Base-by-base conservation (phyloP, 2,113 vertebrate species). In the Percina caprodes region DNA sequence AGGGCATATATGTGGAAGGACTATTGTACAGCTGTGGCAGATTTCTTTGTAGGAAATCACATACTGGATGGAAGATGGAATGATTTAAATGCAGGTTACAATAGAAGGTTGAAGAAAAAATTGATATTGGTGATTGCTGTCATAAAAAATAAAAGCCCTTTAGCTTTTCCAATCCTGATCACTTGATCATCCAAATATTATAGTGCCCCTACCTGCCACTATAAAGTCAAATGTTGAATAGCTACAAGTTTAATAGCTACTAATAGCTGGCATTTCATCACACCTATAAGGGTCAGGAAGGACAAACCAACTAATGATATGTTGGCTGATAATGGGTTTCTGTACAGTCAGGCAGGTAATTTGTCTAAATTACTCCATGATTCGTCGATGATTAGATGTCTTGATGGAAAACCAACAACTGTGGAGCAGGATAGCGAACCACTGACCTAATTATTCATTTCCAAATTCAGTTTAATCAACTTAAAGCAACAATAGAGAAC, bases 201-300 rank as follows among this genome's bases (percentile, higher is more conserved):
- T 54, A 56, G 16, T 5, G 8, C 48, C 11, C 16, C 4, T 18
- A 8, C 23, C 9, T 51, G 21, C 16, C 16, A 19, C 5, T 33
- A 1, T n/a, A 54, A 51, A 21, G 3, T 21, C 2, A 77, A 69
- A 24, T 66, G 35, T 61, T 76, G 24, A 59, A 62, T 76, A 35
- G 39, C 15, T 46, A 46, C 46, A 24, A 30, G 35, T 61, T 76
- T 21, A 58, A 62, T 76, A 35, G 42, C 15, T 46, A 46, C 48
- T n/a, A 30, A 62, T 58, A 77, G 42, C 54, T 67, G 33, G 11
- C 56, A 72, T 74, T 78, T 73, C 42, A 62, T 58, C 49, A 18
- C 42, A 26, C 7, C 52, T 6, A 63, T 45, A 33, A 45, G 39
- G 5, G 35, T 65, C 30, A 63, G 58, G 24, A 24, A 55, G 19